phyloP scores from a whole-genome alignment of 2,113 vertebrate species.

The Upupa epops region DNA sequence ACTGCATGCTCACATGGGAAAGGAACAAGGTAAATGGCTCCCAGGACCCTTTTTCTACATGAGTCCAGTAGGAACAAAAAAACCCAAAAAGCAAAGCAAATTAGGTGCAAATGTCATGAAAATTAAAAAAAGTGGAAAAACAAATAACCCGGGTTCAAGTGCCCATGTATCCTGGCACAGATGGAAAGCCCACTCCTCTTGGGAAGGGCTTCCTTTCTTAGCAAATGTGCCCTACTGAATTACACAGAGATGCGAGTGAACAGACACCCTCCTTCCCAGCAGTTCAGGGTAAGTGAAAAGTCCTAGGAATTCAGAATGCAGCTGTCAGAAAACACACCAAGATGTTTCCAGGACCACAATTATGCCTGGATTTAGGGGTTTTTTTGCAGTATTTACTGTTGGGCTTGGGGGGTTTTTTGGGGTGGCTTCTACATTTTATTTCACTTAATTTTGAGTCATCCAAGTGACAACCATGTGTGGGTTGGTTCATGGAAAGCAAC shows the following conservation, averaged over 20 bases:
- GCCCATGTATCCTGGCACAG: not conserved
- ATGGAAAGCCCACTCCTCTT: not conserved
- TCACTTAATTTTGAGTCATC: not conserved
- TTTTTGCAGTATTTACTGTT: not conserved
- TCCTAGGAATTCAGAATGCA: not conserved
- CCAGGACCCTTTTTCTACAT: not conserved
- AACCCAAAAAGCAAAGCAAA: not conserved
- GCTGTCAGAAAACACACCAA: not conserved
- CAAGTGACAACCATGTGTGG: not conserved
- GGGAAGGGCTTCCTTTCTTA: not conserved
- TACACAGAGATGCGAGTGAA: not conserved
- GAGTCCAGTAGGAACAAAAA: not conserved
- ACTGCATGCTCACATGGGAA: rapidly evolving
- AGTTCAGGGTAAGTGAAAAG: not conserved
- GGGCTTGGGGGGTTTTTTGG: rapidly evolving
- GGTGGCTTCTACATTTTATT: not conserved
- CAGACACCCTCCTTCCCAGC: not conserved
- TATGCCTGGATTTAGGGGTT: not conserved
- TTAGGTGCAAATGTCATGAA: not conserved
- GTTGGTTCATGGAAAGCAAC: not conserved
- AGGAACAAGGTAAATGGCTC: not conserved
- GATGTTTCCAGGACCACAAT: not conserved
- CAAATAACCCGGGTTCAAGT: not conserved
- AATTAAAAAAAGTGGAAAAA: not conserved
- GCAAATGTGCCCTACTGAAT: not conserved